Evolutionary conservation across 2,888 invertebrate species (phyloP), one percentile per base, ranked within the genome.

Genomic region (Seira musarum): DNA sequence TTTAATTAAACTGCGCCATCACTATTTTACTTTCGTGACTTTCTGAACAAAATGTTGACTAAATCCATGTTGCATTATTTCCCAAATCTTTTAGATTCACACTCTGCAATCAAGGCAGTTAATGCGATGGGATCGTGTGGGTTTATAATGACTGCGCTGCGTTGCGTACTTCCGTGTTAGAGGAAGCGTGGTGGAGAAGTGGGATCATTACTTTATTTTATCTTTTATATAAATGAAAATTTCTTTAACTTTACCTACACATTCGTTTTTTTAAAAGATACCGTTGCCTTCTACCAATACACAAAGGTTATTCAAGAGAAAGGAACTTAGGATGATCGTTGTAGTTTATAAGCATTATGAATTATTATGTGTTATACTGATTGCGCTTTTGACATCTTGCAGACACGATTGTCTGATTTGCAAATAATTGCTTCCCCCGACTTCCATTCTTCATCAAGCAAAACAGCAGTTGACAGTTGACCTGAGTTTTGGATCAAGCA

Each of bases 371-470:
- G 60, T 70, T 77, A n/a, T 30, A 78, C 78, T 81, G 76, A 81
- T 81, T 81, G 61, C 67, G 66, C 57, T 82, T 85, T 85, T 85
- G 83, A 83, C 85, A 84, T 85, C 85, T 85, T 85, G 83, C 85
- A 85, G 85, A 85, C 85, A 84, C 83, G 80, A 83, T 80, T 84
- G 85, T 85, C 85, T 85, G 85, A 85, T 84, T 83, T 85, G 82
- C 73, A 83, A 85, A 82, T 83, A 82, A 49, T 68, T 82, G 77
- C 83, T 83, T 81, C 81, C 81, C 77, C 74, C 75, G 66, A 66
- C 68, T 67, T 73, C 73, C 61, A 46, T 68, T 67, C 78, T 67
- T 74, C 53, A n/a, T 40, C 76, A 81, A 72, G 77, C 72, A 77
- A 77, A 77, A 70, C 72, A 72, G 15, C 30, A 30, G 30, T 30